Conservation (phyloP, 2,113 vertebrate genomes). For the Crotophaga sulcirostris region DNA sequence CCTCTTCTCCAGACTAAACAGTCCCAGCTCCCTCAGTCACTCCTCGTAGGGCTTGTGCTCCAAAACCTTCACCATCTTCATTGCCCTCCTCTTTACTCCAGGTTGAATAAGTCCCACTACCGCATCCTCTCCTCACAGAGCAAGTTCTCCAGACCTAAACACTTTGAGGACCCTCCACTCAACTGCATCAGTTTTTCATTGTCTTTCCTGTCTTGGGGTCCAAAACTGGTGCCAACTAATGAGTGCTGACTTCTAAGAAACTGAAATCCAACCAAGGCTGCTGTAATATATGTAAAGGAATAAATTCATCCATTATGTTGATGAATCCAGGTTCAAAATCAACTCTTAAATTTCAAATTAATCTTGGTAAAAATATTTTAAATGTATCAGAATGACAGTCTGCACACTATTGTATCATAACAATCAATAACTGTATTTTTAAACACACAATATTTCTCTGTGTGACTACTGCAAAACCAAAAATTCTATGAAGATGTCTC, state of each 20-base stretch:
- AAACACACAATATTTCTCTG: not conserved
- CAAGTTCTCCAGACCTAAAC: not conserved
- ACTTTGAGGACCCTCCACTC: not conserved
- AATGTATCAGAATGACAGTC: not conserved
- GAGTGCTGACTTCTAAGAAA: not conserved
- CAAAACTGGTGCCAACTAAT: fast-evolving
- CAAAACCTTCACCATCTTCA: no score
- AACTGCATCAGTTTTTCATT: not conserved
- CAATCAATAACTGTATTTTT: not conserved
- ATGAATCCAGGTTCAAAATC: not conserved
- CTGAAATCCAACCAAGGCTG: not conserved
- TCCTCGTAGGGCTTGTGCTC: no score
- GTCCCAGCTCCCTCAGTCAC: no score
- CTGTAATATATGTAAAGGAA: not conserved
- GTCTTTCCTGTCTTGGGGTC: not conserved
- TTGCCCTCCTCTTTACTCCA: no score
- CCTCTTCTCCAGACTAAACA: no score
- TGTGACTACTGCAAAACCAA: not conserved
- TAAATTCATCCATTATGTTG: not conserved
- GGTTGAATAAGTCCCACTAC: not conserved
- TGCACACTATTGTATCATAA: not conserved
- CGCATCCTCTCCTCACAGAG: not conserved
- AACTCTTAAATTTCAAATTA: not conserved
- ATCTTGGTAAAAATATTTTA: not conserved
- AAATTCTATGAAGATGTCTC: not conserved